Conservation (phyloP, 23 tunicate genomes). For the Diplosoma virens region DNA sequence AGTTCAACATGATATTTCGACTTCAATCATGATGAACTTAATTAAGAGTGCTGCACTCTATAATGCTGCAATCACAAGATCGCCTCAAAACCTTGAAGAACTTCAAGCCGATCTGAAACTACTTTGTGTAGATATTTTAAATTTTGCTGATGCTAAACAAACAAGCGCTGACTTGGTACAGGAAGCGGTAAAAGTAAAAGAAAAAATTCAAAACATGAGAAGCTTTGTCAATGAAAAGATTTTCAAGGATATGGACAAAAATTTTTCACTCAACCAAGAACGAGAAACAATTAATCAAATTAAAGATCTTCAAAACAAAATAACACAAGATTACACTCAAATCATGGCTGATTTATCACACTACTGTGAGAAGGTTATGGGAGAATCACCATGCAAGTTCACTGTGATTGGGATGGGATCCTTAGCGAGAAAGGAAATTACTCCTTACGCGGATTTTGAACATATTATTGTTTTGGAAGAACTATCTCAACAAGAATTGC, state of each 20-base stretch:
- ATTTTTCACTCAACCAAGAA: background rate
- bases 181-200: background rate
- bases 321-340: background rate
- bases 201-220: background rate
- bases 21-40: background rate
- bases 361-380: constrained; percentile 6
- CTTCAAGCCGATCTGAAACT: background rate
- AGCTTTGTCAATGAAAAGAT: background rate
- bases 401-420: background rate
- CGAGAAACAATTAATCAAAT: background rate
- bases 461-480: background rate
- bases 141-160: background rate
- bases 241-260: no score
- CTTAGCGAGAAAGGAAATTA: background rate
- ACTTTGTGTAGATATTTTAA: background rate
- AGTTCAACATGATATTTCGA: background rate
- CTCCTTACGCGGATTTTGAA: background rate
- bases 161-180: background rate
- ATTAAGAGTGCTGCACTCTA: background rate
- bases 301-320: background rate
- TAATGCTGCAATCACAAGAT: background rate
- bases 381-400: background rate
- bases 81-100: background rate
- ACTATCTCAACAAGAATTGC: background rate
- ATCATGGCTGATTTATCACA: background rate